Percentiles rank a stretch among this genome's conserved stretches.
These are phyloP conservation scores for Galagoides demidoff DNA, from an alignment of 2,797 vertebrate species.

Conservation along the genomic window DNA sequence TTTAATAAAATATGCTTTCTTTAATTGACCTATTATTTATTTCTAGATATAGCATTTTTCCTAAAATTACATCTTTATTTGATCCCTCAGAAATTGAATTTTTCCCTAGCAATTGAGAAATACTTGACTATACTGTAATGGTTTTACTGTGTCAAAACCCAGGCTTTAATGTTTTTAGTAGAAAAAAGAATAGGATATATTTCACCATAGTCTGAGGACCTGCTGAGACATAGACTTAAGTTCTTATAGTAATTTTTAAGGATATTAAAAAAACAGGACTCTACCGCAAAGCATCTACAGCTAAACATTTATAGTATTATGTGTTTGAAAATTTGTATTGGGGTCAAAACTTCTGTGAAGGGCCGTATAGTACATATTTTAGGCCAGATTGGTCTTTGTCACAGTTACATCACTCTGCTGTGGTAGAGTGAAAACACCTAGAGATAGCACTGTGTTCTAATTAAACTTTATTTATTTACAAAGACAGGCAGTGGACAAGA, in stretches of 20 bases:
- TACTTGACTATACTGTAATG: neutral
- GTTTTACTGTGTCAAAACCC: constrained; percentile 8
- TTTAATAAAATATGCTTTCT: constrained; percentile 29
- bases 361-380: neutral
- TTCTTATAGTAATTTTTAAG: neutral
- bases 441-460: neutral
- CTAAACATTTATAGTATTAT: neutral
- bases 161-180: neutral
- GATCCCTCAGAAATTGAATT: constrained; percentile 35
- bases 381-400: neutral
- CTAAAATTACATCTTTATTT: constrained; percentile 17
- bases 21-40: constrained; percentile 1
- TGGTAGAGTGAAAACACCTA: neutral
- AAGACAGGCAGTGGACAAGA: no score
- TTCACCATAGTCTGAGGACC: neutral
- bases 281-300: neutral
- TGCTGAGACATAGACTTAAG: neutral
- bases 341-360: neutral
- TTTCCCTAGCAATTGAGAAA: constrained; percentile 6
- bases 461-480: no score
- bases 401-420: neutral
- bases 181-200: neutral
- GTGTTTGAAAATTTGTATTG: neutral
- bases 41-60: constrained; percentile 26
- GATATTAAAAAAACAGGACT: neutral